phyloP scores from a whole-genome alignment of 1,140 invertebrate genomes.

The Hyposmocoma kahamanoa region DNA sequence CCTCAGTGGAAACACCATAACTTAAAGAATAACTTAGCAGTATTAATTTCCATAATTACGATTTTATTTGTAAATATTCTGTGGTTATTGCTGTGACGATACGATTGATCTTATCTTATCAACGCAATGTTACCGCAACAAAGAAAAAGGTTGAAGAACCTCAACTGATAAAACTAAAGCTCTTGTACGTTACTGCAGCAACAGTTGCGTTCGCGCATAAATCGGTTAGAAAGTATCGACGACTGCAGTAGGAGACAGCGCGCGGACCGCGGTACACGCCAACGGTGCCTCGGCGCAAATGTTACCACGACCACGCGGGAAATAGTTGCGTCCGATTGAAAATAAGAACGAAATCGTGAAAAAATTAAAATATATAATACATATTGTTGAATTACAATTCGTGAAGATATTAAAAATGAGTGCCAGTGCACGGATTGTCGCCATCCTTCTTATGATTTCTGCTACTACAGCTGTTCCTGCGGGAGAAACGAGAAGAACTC shows the following conservation, averaged over 20 bases:
- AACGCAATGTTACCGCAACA: too few relatives aligned
- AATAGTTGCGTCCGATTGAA: constrained; percentile 53
- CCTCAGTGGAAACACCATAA: too few relatives aligned
- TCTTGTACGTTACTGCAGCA: not conserved
- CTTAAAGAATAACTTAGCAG: too few relatives aligned
- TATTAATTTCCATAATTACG: too few relatives aligned
- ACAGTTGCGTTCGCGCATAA: constrained; percentile 40
- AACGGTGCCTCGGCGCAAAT: constrained; percentile 45
- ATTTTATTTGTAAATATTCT: too few relatives aligned
- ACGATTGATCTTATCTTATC: too few relatives aligned
- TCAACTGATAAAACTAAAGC: constrained; percentile 8
- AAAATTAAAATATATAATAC: too few relatives aligned
- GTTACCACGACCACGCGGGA: constrained; percentile 53
- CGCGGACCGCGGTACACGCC: constrained; percentile 28
- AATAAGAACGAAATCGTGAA: constrained; percentile 24
- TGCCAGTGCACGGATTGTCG: constrained; percentile 56
- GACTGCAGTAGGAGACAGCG: constrained; percentile 45
- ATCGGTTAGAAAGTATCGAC: constrained; percentile 57
- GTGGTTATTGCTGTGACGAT: too few relatives aligned
- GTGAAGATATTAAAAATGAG: constrained; percentile 42
- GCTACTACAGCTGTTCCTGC: constrained; percentile 44
- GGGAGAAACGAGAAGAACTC: constrained; percentile 31
- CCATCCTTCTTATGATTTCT: constrained; percentile 50
- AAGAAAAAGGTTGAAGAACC: not conserved
- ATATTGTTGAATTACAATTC: constrained; percentile 6